These are phyloP conservation scores for Drosophila neotestacea DNA, from an alignment of 2,888 invertebrate species.

Conservation along the genomic window DNA sequence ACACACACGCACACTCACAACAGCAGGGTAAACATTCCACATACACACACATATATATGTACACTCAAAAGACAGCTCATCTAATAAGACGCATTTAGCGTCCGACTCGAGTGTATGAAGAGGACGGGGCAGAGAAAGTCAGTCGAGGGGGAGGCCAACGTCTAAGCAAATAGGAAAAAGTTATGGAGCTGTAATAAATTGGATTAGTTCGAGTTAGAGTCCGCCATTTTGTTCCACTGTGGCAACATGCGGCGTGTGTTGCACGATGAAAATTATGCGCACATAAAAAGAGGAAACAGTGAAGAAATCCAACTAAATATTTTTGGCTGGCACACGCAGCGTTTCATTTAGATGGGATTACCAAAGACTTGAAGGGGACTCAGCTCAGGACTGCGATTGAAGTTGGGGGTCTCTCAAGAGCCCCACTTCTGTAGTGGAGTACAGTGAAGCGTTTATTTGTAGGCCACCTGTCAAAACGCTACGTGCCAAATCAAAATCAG, in stretches of 20 bases:
- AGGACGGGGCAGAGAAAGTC: neutral
- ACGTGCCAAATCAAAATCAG: conserved; percentile 81
- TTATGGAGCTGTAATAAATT: conserved; percentile 85
- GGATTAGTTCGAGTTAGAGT: conserved; percentile 83
- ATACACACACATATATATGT: conserved; percentile 48
- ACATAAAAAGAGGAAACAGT: conserved; percentile 55
- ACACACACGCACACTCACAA: conserved; percentile 35
- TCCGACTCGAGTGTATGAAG: conserved; percentile 54
- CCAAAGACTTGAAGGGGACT: conserved; percentile 20
- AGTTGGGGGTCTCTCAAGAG: conserved; percentile 35
- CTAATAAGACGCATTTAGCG: conserved; percentile 80
- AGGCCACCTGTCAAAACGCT: conserved; percentile 45
- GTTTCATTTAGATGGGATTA: conserved; percentile 76
- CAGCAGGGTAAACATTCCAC: conserved; percentile 76
- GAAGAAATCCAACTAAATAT: conserved; percentile 60
- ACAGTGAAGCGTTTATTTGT: conserved; percentile 35
- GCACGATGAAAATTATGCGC: conserved; percentile 53
- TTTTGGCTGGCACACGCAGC: conserved; percentile 55
- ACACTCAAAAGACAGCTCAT: conserved; percentile 47
- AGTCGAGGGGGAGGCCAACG: conserved; percentile 13
- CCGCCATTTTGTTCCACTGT: conserved; percentile 78
- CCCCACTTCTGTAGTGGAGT: conserved; percentile 58
- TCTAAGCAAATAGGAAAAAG: conserved; percentile 81
- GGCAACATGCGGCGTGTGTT: conserved; percentile 35
- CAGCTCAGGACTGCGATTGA: neutral